phyloP scores from a whole-genome alignment of 2,113 vertebrate species.

The Erinaceus europaeus region DNA sequence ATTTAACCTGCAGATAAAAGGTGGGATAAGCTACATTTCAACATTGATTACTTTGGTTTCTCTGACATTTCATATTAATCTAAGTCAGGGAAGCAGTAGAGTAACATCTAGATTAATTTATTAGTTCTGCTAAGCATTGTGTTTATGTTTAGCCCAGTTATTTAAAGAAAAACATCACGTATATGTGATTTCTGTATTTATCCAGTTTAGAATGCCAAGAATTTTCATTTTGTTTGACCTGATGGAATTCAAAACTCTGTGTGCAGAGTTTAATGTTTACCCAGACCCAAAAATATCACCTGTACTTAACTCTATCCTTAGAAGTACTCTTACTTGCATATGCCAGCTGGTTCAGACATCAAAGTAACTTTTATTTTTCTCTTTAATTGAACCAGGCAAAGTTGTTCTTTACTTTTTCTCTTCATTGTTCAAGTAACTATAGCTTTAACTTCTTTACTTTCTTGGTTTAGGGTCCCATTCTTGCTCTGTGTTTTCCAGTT shows the following conservation, averaged over 20 bases:
- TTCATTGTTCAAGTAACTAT: background rate
- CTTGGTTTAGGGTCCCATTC: background rate
- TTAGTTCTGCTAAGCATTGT: background rate
- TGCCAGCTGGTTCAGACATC: background rate
- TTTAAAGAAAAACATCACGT: background rate
- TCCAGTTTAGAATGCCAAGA: background rate
- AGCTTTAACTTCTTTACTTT: background rate
- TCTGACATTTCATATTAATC: background rate
- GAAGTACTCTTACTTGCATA: background rate
- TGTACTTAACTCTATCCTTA: background rate
- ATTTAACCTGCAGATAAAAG: background rate
- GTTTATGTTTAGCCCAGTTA: background rate
- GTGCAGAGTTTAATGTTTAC: background rate
- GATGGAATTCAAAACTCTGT: background rate
- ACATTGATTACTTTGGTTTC: background rate
- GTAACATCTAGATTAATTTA: background rate
- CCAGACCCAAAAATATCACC: background rate
- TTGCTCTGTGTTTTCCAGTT: background rate
- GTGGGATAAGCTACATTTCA: background rate
- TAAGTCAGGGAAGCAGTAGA: background rate
- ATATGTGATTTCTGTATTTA: background rate
- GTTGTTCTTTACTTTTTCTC: no score
- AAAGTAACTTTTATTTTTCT: no score
- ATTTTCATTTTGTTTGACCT: background rate
- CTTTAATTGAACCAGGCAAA: background rate